These are phyloP conservation scores for Odontocerum albicorne DNA, from an alignment of 2,888 invertebrate genomes.

Conservation along the genomic window DNA sequence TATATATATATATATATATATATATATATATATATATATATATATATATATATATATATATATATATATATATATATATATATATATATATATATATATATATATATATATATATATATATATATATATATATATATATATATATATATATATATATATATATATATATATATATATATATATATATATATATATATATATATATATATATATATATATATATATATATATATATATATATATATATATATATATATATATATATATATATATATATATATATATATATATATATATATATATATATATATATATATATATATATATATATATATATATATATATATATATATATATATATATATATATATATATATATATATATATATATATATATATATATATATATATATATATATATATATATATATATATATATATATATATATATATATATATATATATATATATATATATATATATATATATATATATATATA, in stretches of 20 bases:
- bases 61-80: neutral
- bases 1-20: neutral
- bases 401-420: neutral
- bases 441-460: neutral
- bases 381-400: neutral
- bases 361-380: neutral
- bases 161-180: neutral
- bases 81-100: neutral
- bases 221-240: neutral
- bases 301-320: neutral
- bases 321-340: neutral
- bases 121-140: neutral
- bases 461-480: constrained; percentile 2
- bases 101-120: constrained; percentile 7
- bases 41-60: neutral
- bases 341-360: neutral
- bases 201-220: neutral
- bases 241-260: neutral
- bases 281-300: neutral
- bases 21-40: neutral
- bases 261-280: neutral
- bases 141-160: neutral
- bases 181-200: neutral
- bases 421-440: neutral
- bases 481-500: constrained; percentile 10